Evolutionary conservation across 2,888 invertebrate species (phyloP).

Genomic region (Plebejus melissa): DNA sequence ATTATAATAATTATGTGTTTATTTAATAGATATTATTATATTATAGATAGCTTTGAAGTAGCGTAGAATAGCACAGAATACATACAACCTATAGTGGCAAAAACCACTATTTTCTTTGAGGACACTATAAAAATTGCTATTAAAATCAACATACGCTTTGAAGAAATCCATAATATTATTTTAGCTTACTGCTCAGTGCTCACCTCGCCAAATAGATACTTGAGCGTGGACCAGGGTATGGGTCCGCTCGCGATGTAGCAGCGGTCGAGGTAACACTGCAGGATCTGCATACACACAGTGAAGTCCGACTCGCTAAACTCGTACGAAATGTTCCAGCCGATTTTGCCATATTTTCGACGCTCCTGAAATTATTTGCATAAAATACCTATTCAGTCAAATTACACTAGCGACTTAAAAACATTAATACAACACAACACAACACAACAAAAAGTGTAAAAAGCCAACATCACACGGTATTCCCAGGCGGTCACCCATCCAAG

Average conservation of each 20-base stretch:
- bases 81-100: no score
- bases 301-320: constrained; percentile 97
- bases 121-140: background rate
- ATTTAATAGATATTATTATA: no score
- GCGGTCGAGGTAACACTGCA: constrained; percentile 90
- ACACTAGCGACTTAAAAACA: background rate
- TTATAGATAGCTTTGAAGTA: no score
- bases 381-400: background rate
- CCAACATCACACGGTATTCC: no score
- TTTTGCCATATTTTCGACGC: constrained; percentile 94
- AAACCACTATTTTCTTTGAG: no score
- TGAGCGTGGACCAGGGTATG: constrained; percentile 94
- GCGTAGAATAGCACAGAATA: no score
- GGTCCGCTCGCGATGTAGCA: constrained; percentile 78
- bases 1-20: no score
- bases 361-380: constrained; percentile 76
- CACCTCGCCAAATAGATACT: constrained; percentile 95
- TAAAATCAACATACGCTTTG: background rate
- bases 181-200: constrained; percentile 5
- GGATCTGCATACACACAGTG: constrained; percentile 90
- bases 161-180: no score
- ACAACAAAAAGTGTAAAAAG: no score
- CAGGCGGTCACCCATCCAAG: constrained; percentile 53
- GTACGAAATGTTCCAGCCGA: constrained; percentile 96
- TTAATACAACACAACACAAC: background rate